Evolutionary conservation across 1,140 invertebrate species (phyloP).

Genomic region (Drosophila rhopaloa): DNA sequence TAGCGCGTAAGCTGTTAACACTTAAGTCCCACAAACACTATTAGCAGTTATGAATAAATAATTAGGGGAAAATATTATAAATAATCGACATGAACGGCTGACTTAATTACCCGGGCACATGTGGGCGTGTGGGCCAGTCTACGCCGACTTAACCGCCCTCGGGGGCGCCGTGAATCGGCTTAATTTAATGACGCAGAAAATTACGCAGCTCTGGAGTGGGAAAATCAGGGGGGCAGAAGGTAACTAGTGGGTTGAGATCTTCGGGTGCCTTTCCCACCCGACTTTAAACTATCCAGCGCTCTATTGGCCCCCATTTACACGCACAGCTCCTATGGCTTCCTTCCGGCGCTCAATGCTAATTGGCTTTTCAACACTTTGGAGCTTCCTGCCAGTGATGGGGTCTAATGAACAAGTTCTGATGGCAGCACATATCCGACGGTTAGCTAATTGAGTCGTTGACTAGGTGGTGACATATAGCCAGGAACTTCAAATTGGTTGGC

Average conservation of each 20-base stretch:
- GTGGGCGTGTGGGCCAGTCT: slow-evolving; percentile 23
- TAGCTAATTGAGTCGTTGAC: slow-evolving; percentile 80
- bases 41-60: slow-evolving; percentile 79
- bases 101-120: slow-evolving; percentile 59
- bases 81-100: slow-evolving; percentile 61
- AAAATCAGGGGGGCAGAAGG: background rate
- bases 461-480: slow-evolving; percentile 66
- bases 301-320: slow-evolving; percentile 56
- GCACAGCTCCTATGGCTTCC: slow-evolving; percentile 72
- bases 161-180: slow-evolving; percentile 64
- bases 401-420: slow-evolving; percentile 71
- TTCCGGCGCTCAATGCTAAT: slow-evolving; percentile 74
- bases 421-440: slow-evolving; percentile 73
- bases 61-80: slow-evolving; percentile 71
- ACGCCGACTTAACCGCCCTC: slow-evolving; percentile 33
- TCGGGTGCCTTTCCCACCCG: slow-evolving; percentile 16
- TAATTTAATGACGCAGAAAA: slow-evolving; percentile 84
- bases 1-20: slow-evolving; percentile 39
- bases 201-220: slow-evolving; percentile 59
- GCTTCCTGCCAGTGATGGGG: slow-evolving; percentile 61
- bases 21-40: slow-evolving; percentile 61
- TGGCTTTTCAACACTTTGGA: slow-evolving; percentile 80
- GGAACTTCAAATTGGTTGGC: slow-evolving; percentile 49
- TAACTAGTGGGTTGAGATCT: slow-evolving; percentile 35
- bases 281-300: slow-evolving; percentile 58